Evolutionary conservation across 2,113 vertebrate genomes (phyloP).

Genomic region (Thymallus thymallus): DNA sequence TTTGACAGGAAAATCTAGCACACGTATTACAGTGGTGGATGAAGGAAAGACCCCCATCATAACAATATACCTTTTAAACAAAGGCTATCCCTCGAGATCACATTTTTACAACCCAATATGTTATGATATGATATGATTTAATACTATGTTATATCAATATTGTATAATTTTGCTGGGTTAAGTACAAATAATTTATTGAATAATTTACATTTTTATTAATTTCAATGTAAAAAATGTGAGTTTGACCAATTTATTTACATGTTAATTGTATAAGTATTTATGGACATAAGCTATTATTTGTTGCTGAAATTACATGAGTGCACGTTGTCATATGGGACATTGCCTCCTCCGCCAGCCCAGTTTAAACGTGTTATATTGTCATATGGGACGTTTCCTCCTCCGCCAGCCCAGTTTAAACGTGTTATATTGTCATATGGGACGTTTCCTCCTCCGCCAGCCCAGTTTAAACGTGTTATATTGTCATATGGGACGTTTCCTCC

Average conservation of each 20-base stretch:
- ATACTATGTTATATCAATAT: not conserved
- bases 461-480: constrained; percentile 29
- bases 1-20: constrained; percentile 64
- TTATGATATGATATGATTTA: not conserved
- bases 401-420: constrained; percentile 37
- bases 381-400: no score
- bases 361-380: constrained; percentile 28
- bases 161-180: not conserved
- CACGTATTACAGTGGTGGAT: constrained; percentile 56
- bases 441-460: constrained; percentile 25
- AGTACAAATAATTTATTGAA: no score
- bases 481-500: no score
- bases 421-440: no score
- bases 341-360: constrained; percentile 26
- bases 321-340: not conserved
- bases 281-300: not conserved
- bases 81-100: constrained; percentile 23
- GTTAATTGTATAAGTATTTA: not conserved
- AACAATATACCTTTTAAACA: constrained; percentile 19
- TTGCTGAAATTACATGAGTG: not conserved
- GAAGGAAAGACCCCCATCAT: constrained; percentile 54
- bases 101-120: not conserved
- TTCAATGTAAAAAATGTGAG: no score
- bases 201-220: no score
- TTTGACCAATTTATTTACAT: no score